A percentile compares a stretch with the other conserved stretches of the same genome.
Conservation (phyloP, 2,113 vertebrate species). For the Nycticorax nycticorax region DNA sequence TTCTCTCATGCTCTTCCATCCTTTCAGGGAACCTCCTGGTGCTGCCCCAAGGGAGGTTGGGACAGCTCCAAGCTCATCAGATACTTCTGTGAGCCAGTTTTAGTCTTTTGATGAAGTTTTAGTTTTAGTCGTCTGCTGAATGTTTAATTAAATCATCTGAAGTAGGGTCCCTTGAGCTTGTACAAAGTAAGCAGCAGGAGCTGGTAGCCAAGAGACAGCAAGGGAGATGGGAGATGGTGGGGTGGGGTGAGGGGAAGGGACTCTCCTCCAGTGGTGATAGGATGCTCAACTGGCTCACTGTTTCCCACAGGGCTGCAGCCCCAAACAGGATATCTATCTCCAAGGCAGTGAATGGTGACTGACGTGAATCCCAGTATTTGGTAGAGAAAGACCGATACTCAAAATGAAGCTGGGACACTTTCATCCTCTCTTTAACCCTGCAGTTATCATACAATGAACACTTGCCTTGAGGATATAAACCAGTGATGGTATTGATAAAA, state of each 20-base stretch:
- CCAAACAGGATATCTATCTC: background rate
- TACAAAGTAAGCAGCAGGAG: background rate
- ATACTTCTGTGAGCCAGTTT: background rate
- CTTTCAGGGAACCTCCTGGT: background rate
- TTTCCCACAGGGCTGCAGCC: background rate
- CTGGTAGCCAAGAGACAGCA: background rate
- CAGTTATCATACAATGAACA: background rate
- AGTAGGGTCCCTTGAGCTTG: background rate
- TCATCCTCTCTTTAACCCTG: background rate
- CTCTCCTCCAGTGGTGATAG: background rate
- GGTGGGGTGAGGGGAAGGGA: background rate
- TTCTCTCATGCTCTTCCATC: background rate
- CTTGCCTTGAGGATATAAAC: background rate
- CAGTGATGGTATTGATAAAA: background rate
- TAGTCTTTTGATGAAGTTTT: background rate
- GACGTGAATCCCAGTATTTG: background rate
- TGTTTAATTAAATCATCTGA: background rate
- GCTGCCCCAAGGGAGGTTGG: background rate
- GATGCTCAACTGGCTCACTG: background rate
- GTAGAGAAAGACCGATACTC: accelerated
- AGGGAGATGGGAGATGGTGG: background rate
- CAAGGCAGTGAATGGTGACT: background rate
- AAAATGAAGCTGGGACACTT: background rate
- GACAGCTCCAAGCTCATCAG: background rate
- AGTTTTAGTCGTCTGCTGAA: background rate